Base-by-base conservation (phyloP, 2,797 vertebrate species). In the Hippoglossus hippoglossus region DNA sequence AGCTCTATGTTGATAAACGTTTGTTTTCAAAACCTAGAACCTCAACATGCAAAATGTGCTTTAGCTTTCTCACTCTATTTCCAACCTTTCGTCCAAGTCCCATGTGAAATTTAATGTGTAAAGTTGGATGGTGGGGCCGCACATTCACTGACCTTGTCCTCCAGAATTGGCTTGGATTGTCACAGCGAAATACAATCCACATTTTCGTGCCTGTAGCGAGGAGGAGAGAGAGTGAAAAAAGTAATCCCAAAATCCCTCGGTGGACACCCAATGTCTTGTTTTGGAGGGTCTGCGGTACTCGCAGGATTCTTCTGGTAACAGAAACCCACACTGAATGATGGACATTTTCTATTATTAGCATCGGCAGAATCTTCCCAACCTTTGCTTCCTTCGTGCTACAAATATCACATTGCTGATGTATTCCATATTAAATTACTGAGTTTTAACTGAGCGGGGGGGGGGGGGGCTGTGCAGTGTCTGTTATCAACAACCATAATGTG, bases 391-490 rank as follows among this genome's bases (percentile, higher is more conserved):
- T 88, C 92, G 80, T 90, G 87, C 87, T 92, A 83, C 91, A 93
- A 95, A 95, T 94, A 94, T 94, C 94, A 92, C 91, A 85, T 92
- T 93, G 94, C 93, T 95, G 90, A 94, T 93, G 92, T 94, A 93
- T 94, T 94, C 92, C 87, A 82, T 94, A 94, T 95, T 94, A 92
- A 92, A 94, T 95, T 91, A 94, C 94, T 89, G 82, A 72, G 91
- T 95, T 95, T 95, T 93, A 94, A 94, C 89, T 69, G 90, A 90
- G 93, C 87, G 11, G 83, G 79, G 44, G 44, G 44, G n/a, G n/a
- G n/a, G n/a, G 75, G 44, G 44, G 44, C 88, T 75, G 82, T 81
- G 80, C 85, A 91, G 86, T 82, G 91, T 89, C 92, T 91, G 92
- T 91, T 93, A 94, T 95, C 94, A 91, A 89, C 91, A 87, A 89